Base-by-base conservation (phyloP, 2,888 invertebrate species). In the Plemyria rubiginata region DNA sequence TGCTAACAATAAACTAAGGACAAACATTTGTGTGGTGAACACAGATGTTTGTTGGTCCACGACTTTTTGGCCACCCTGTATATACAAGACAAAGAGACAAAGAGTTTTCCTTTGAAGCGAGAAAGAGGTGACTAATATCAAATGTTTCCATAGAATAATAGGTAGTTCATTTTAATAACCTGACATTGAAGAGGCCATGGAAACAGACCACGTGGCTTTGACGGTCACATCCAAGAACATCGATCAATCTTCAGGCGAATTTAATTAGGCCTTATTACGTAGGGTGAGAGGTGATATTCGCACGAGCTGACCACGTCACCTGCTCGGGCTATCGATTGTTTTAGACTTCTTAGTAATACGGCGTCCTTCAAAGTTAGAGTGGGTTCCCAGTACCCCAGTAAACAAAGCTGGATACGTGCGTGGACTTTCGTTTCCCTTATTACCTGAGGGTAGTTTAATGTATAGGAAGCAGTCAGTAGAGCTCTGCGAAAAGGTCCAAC, bases 191-290 rank as follows among this genome's bases (percentile, higher is more conserved):
- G 41, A 43, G 63, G 51, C 53, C 59, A 54, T 54, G 65, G 32
- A 54, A 65, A 60, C 43, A 22, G 8, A 13, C 22, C 51, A 60
- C 22, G 55, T 64, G 56, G n/a, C 16, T 40, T 40, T 15, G 53
- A 45, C 54, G 60, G 60, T 41, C 60, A 60, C 32, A 43, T 45
- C 57, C 54, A 60, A 60, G 60, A 56, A 41, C 36, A 57, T 60
- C 55, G 59, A 60, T 60, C 29, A 52, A 32, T 60, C 65, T 57
- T 65, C 50, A 53, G 5, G 54, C 40, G 22, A 22, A 22, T 29
- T 13, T 59, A 57, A 54, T 60, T 56, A 60, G n/a, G 11, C 43
- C 49, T 56, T 56, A 60, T 54, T 57, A 60, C 45, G 8, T 9
- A 29, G 49, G 13, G 29, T 32, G 15, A 45, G 8, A 32, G 60